phyloP scores from a whole-genome alignment of 2,888 invertebrate species.

The Stenodema calcarata region DNA sequence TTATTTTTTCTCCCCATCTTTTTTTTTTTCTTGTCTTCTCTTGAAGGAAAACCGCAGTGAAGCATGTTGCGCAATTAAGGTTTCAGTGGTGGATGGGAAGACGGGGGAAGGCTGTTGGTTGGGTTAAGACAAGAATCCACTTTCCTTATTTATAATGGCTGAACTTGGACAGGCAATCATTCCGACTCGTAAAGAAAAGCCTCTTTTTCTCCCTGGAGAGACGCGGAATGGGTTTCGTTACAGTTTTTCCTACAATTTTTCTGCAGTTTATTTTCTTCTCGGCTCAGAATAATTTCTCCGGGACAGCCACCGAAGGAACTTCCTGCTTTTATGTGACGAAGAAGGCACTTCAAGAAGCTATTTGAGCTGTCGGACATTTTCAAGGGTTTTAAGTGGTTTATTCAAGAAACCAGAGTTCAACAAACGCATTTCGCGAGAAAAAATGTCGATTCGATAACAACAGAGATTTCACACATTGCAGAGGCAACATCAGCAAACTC shows the following conservation, averaged over 20 bases:
- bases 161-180: conserved; percentile 29
- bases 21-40: not conserved
- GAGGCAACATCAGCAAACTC: too few relatives aligned
- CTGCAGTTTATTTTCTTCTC: not conserved
- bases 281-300: too few relatives aligned
- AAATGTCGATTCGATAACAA: too few relatives aligned
- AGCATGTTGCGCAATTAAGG: conserved; percentile 47
- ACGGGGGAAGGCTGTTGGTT: not conserved
- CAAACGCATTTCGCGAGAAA: too few relatives aligned
- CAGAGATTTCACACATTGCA: too few relatives aligned
- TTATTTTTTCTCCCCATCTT: conserved; percentile 20
- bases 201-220: not conserved
- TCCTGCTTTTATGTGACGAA: too few relatives aligned
- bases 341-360: too few relatives aligned
- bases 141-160: conserved; percentile 41
- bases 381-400: too few relatives aligned
- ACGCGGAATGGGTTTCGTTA: not conserved
- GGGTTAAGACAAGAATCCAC: conserved; percentile 40
- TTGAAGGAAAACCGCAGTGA: conserved; percentile 36
- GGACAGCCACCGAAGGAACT: too few relatives aligned
- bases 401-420: too few relatives aligned
- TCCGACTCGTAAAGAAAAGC: conserved; percentile 26
- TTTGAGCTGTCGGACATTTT: too few relatives aligned
- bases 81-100: conserved; percentile 25
- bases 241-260: not conserved